Percentiles rank a stretch among this genome's conserved stretches.
phyloP scores from a whole-genome alignment of 2,113 vertebrate species.

The Tautogolabrus adspersus region DNA sequence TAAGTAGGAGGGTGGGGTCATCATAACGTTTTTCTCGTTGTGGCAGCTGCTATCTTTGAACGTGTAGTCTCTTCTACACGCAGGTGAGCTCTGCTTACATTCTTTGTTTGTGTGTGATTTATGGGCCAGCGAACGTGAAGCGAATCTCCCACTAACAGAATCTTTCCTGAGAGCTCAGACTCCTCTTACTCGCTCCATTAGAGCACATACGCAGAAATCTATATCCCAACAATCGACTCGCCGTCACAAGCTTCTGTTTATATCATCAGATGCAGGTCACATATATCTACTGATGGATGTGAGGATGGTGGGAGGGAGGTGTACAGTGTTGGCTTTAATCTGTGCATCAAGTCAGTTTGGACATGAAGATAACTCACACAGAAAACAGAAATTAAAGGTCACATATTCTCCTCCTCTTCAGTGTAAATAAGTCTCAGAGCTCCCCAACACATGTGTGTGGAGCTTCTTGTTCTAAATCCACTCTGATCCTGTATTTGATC shows the following conservation, averaged over 20 bases:
- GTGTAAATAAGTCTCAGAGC: too few species aligned
- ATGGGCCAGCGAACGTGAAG: conserved; percentile 52
- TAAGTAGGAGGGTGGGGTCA: conserved; percentile 73
- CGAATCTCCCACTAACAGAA: conserved; percentile 47
- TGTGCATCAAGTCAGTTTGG: background rate
- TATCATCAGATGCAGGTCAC: conserved; percentile 14
- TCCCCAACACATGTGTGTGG: too few species aligned
- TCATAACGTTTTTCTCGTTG: background rate
- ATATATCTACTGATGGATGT: background rate
- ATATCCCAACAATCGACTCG: conserved; percentile 39
- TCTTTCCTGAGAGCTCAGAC: conserved; percentile 51
- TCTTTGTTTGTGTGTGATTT: background rate
- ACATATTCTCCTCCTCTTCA: too few species aligned
- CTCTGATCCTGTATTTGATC: too few species aligned
- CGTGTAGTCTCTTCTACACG: too few species aligned
- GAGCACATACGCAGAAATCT: conserved; percentile 44
- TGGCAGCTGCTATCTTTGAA: background rate
- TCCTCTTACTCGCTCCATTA: conserved; percentile 51
- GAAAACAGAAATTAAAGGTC: too few species aligned
- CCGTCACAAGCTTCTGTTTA: conserved; percentile 1
- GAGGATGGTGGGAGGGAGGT: background rate
- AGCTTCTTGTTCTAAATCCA: too few species aligned
- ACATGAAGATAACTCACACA: too few species aligned
- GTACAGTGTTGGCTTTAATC: background rate
- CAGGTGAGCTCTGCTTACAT: conserved; percentile 3